These are phyloP conservation scores for Probaryconus sp. DNA, from an alignment of 1,140 invertebrate species.

Conservation along the genomic window DNA sequence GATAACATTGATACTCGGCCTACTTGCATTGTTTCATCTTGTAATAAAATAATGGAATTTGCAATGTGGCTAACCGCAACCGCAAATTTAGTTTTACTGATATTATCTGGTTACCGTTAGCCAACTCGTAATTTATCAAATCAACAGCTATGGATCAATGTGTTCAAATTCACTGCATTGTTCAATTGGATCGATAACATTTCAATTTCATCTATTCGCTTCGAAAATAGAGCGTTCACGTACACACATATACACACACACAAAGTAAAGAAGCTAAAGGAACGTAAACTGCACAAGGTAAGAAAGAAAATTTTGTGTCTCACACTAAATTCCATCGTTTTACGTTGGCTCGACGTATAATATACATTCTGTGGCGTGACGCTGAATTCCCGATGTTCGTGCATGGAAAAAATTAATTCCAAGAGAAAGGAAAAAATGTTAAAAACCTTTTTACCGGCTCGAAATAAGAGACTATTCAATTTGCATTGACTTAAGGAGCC, in stretches of 20 bases:
- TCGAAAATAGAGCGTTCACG: constrained; percentile 11
- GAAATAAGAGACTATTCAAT: too few species aligned
- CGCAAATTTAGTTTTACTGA: constrained; percentile 52
- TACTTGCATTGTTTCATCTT: constrained; percentile 17
- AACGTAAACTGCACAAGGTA: too few species aligned
- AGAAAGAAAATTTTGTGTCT: too few species aligned
- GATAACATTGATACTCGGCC: constrained; percentile 19
- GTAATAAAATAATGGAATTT: constrained; percentile 55
- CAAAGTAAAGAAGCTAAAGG: constrained; percentile 3
- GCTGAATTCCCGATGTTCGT: too few species aligned
- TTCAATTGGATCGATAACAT: constrained; percentile 24
- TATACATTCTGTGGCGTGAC: too few species aligned
- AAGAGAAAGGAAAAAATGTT: too few species aligned
- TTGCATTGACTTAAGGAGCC: too few species aligned
- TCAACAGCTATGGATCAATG: constrained; percentile 40
- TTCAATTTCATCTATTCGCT: constrained; percentile 20
- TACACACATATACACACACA: too few species aligned
- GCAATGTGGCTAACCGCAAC: constrained; percentile 35
- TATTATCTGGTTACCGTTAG: constrained; percentile 51
- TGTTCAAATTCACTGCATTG: constrained; percentile 3
- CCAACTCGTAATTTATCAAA: constrained; percentile 41
- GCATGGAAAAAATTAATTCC: too few species aligned
- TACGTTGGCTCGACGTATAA: too few species aligned
- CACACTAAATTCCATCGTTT: too few species aligned
- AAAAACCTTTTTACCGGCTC: too few species aligned